Evolutionary conservation across 2,113 vertebrate species (phyloP).

Genomic region (Alaudala cheleensis): DNA sequence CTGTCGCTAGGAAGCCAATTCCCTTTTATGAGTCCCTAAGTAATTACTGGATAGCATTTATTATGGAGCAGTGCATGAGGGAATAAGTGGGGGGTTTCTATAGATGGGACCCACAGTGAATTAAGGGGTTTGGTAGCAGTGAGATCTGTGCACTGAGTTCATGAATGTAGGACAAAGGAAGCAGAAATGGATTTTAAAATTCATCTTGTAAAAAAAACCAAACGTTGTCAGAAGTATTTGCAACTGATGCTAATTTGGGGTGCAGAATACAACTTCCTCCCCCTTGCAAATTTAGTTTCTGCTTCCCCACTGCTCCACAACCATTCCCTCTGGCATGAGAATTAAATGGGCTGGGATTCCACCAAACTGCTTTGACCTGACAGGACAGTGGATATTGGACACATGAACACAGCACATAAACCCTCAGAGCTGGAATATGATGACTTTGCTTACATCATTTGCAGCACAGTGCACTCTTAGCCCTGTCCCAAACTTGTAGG

Average conservation of each 20-base stretch:
- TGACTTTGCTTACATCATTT: not conserved
- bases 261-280: not conserved
- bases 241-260: not conserved
- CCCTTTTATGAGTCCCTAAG: conserved; percentile 16
- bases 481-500: not conserved
- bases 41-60: conserved; percentile 44
- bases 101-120: not conserved
- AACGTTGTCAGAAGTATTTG: not conserved
- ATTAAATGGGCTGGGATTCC: not conserved
- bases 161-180: not conserved
- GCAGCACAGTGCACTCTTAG: not conserved
- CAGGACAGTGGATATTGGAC: not conserved
- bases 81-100: not conserved
- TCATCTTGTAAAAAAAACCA: not conserved
- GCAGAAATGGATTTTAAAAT: not conserved
- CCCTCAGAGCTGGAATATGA: accelerated
- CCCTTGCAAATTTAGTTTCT: not conserved
- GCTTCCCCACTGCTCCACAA: accelerated
- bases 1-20: not conserved
- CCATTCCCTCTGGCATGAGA: not conserved
- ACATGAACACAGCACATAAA: not conserved
- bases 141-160: not conserved
- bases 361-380: not conserved
- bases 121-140: not conserved
- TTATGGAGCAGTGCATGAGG: not conserved